Evolutionary conservation across 2,113 vertebrate genomes (phyloP), one percentile per base, ranked within the genome.

Genomic region (Amphiprion ocellaris): DNA sequence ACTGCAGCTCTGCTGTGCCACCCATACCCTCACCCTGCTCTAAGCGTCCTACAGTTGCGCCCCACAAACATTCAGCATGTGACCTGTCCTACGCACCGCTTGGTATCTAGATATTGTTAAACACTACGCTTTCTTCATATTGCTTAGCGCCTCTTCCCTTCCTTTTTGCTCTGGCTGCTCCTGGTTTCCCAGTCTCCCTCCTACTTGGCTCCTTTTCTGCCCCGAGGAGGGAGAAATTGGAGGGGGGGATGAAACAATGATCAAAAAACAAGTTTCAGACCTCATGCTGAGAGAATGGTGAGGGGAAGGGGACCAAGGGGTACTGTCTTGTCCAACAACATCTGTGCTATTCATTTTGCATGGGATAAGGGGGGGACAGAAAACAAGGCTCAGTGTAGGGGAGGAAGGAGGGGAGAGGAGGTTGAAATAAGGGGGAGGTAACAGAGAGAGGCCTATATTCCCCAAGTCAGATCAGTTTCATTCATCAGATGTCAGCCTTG

Each of bases 231-330:
- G 87, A 79, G 86, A 92, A 87, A 78, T 81, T 92, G 87, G 37
- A 53, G 26, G 23, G 33, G 33, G 50, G 2, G 37, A 74, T 5
- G 78, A 71, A 89, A 95, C 92, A 95, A 93, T 93, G 90, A 93
- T 92, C 91, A 93, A 93, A 95, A 95, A 93, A 94, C 91, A 93
- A 94, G 93, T 93, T 93, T 90, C 90, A 91, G 94, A 94, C 94
- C 92, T 92, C 95, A 96, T 95, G 95, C 95, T 95, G 95, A 68
- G 95, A 79, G 85, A 75, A 55, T 74, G 89, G 83, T 82, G 87
- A 91, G 79, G 87, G 86, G 87, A 90, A 91, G 85, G 92, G 90
- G 88, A 91, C 87, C 85, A 74, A 87, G 92, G 91, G 93, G 91
- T 92, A 86, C 90, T 91, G 90, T 93, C 90, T 90, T 90, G 84